Evolutionary conservation across 2,113 vertebrate species (phyloP), one percentile per base, ranked within the genome.

Genomic region (Steatornis caripensis): DNA sequence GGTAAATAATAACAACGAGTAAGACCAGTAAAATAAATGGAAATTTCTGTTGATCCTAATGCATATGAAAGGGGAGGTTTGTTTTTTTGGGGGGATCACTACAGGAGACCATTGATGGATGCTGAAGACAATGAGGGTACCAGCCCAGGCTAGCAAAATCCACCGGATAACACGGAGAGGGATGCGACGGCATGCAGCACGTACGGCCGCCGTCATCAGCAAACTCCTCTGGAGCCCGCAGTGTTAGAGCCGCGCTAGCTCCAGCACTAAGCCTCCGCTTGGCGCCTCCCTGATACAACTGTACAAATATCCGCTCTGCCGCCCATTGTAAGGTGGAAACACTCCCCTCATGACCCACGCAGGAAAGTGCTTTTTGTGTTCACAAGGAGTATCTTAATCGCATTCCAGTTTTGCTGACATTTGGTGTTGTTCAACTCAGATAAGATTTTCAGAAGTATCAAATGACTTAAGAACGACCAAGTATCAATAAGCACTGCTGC

Each of bases 381-480:
- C 71, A 14, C 34, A 36, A 41, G 37, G 16, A 36, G 5, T 11
- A 32, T 53, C 23, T 83, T 53, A 68, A 54, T 20, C 29, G 30
- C n/a, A 29, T 62, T 70, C 49, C 5, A 3, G 10, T 39, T 93
- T 77, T 87, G n/a, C 70, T 83, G 58, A 72, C 3, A 3, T 58
- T 85, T 84, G 53, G 48, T 79, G 78, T 23, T 80, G 76, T 87
- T 95, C 13, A 32, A 45, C 64, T 43, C 21, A 11, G 64, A 43
- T 39, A 71, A 87, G 58, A 84, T 89, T 93, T 79, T 78, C 83
- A 78, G 46, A 89, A 92, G 76, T 82, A 91, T 74, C 75, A 75
- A 87, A 45, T 53, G 34, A 90, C 90, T 95, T 85, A 5, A 90
- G 89, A 89, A 41, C 72, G 54, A 6, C 57, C 57, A 79, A 84